Evolutionary conservation across 2,888 invertebrate genomes (phyloP).

Genomic region (Acrobasis consociella): DNA sequence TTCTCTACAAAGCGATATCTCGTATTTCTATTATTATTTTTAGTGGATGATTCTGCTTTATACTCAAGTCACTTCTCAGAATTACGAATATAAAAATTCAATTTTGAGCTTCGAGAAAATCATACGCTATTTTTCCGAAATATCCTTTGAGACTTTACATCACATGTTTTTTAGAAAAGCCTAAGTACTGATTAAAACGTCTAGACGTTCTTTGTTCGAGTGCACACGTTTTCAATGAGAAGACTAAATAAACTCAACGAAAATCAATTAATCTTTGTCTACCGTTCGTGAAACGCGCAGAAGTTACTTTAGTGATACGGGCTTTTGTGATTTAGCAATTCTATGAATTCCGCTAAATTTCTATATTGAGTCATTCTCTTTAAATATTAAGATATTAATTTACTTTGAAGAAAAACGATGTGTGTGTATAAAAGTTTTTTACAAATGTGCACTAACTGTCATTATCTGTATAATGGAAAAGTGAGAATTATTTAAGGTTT

Average conservation of each 20-base stretch:
- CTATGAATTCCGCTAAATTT: background rate
- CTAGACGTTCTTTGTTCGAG: background rate
- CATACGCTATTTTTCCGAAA: background rate
- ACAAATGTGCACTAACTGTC: background rate
- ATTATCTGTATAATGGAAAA: too few species aligned
- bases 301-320: background rate
- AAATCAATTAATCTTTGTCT: slow-evolving; percentile 1
- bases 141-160: background rate
- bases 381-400: background rate
- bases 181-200: background rate
- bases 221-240: background rate
- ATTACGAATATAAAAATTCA: background rate
- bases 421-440: background rate
- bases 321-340: background rate
- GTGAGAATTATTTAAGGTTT: too few species aligned
- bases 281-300: background rate
- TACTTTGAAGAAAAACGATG: background rate
- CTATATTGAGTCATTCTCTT: background rate
- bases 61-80: background rate
- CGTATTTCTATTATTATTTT: background rate
- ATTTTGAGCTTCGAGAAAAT: background rate
- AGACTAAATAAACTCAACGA: background rate
- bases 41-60: background rate
- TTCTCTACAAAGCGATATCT: background rate
- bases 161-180: background rate